Conservation (phyloP, 2,888 invertebrate genomes). For the Tetheella fluctuosa region DNA sequence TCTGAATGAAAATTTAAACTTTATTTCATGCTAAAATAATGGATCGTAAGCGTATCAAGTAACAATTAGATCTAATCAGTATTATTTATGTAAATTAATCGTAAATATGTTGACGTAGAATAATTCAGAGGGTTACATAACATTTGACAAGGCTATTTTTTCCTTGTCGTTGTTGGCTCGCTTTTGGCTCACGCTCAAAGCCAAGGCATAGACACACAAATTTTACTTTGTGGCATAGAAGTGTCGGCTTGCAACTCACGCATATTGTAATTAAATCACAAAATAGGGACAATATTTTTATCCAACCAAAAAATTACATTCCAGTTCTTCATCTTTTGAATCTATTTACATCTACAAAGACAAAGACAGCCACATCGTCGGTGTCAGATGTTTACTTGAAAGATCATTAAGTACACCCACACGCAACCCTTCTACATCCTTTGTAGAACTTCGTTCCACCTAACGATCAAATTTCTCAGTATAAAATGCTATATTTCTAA, state of each 20-base stretch:
- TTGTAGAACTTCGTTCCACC: constrained; percentile 9
- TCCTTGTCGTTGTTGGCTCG: constrained; percentile 71
- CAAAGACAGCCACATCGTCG: constrained; percentile 47
- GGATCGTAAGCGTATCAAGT: neutral
- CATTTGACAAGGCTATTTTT: constrained; percentile 78
- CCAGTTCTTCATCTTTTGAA: neutral
- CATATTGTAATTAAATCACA: constrained; percentile 27
- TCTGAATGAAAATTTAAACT: too few relatives aligned
- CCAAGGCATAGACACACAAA: too few relatives aligned
- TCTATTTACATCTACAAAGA: constrained; percentile 27
- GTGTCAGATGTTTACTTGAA: constrained; percentile 47
- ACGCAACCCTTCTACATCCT: constrained; percentile 27
- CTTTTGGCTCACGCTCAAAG: constrained; percentile 72
- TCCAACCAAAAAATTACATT: neutral
- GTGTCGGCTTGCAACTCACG: constrained; percentile 47
- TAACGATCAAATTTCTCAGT: constrained; percentile 23
- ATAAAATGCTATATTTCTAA: constrained; percentile 26
- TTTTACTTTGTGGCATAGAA: too few relatives aligned
- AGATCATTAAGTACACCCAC: constrained; percentile 33
- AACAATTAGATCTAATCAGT: constrained; percentile 5
- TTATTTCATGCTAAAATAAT: too few relatives aligned
- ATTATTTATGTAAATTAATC: constrained; percentile 9
- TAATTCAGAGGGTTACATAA: constrained; percentile 57
- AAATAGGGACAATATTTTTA: constrained; percentile 11
- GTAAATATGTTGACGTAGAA: constrained; percentile 46